Base-by-base conservation (phyloP, 2,113 vertebrate genomes). In the Lasiurus cinereus region DNA sequence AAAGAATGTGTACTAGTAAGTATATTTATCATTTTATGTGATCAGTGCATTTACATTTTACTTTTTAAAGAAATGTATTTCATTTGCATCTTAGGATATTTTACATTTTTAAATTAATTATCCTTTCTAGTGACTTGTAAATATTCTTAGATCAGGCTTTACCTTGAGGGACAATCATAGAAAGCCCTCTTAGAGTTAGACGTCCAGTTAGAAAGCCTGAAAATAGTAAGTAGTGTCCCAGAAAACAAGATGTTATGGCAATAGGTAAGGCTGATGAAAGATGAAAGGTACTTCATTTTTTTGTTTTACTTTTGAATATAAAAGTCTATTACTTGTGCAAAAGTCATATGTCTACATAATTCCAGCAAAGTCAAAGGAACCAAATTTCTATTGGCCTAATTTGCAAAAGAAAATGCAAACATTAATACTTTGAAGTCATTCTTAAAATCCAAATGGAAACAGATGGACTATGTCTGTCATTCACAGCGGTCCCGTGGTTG, bases 361-460 rank as follows among this genome's bases (percentile, higher is more conserved):
- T 88, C 22, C 22, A 56, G 18, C 2, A 62, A 87, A 73, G 36
- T 48, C 56, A 77, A 56, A 80, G 31, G 12, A 85, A 90, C 27
- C 50, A 31, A 43, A 62, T 69, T 90, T 90, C 90, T 69, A 12
- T 70, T 18, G 1, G 18, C 59, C n/a, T 83, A 88, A 88, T 73
- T 66, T 94, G 27, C 16, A 80, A n/a, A 39, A 56, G 19, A 89
- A 79, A 24, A 84, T 33, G 9, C 5, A 31, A 62, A 18, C 3
- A 64, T 77, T 62, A 62, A 46, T 69, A 33, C 5, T 88, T 93
- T 77, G 48, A 91, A 73, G 16, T 72, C 27, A 67, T 72, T 67
- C 90, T 94, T 86, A 76, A 94, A 91, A 91, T 46, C 29, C 12
- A 48, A 21, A 46, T 59, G 80, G 15, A 86, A 83, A 79, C 14